A percentile compares a stretch with the other conserved stretches of the same genome.
These are phyloP conservation scores for Nephila pilipes DNA, from an alignment of 1,140 invertebrate species.

Conservation along the genomic window DNA sequence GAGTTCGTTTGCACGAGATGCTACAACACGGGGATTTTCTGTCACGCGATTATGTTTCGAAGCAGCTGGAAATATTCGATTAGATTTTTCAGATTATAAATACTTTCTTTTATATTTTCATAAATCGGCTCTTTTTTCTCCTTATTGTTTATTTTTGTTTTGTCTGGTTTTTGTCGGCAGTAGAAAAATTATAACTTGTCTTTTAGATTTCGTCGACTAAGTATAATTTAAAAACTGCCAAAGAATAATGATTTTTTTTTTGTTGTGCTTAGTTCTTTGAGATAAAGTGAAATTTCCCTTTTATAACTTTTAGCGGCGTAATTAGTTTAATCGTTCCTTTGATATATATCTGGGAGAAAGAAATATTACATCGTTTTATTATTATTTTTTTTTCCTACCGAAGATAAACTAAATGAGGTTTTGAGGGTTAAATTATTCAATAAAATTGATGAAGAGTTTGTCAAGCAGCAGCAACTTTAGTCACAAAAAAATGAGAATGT, in stretches of 20 bases:
- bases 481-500: background rate
- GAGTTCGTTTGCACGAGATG: background rate
- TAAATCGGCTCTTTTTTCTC: background rate
- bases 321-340: conserved; percentile 53
- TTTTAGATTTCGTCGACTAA: conserved; percentile 44
- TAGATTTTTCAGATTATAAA: background rate
- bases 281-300: background rate
- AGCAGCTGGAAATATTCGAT: background rate
- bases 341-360: conserved; percentile 38
- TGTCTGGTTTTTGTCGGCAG: background rate
- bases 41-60: background rate
- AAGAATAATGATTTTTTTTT: conserved; percentile 29
- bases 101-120: background rate
- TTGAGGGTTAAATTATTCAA: conserved; percentile 34
- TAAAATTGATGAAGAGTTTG: conserved; percentile 22
- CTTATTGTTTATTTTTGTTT: background rate
- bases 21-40: background rate
- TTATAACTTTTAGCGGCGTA: conserved; percentile 8
- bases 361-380: background rate
- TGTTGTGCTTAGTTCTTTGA: background rate
- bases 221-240: conserved; percentile 16
- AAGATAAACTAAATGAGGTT: conserved; percentile 25
- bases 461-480: background rate
- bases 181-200: conserved; percentile 53
- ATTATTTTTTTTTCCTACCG: background rate